Base-by-base conservation (phyloP, 1,140 invertebrate genomes). In the Bradynema listronoti region DNA sequence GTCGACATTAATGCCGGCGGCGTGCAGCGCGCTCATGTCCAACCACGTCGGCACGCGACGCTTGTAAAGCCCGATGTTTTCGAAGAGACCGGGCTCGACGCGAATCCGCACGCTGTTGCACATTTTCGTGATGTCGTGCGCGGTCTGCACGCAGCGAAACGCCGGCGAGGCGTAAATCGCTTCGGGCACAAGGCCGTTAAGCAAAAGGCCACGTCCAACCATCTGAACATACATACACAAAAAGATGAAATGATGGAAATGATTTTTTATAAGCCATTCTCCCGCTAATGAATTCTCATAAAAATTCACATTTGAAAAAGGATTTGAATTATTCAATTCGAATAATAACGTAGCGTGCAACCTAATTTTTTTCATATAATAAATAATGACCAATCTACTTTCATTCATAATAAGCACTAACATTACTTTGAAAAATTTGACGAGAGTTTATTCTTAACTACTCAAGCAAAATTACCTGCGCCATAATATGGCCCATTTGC, bases 11-110 rank as follows among this genome's bases (percentile, higher is more conserved):
- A 56, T 63, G 1, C 60, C 41, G 2, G 62, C 65, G n/a, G 46
- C 47, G 22, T 55, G 9, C 6, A 65, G 22, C 22, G 62, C 41
- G 19, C 47, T 22, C 1, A 9, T 5, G 1, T 51, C 33, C 22
- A 64, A 22, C 27, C 47, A 55, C 25, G 32, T 56, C 14, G 62
- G 51, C 16, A 39, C 25, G 14, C 27, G 24, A 1, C 27, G 14
- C 2, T 43, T 52, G 46, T 70, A 70, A 16, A 61, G 60, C 33
- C 56, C 33, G 32, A 32, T 65, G 87, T 87, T 93, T 78, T 94
- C 91, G 79, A 93, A 94, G 16, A 94, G 77, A 0, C 87, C 88
- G 0, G 89, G 89, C 73, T 94, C 91, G 25, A 91, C 81, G 64
- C 24, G 90, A 83, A 83, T 61, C 58, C 81, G 80, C 30, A 84